These are phyloP conservation scores for Epinotia brunnichana DNA, from an alignment of 2,888 invertebrate species.

Conservation along the genomic window DNA sequence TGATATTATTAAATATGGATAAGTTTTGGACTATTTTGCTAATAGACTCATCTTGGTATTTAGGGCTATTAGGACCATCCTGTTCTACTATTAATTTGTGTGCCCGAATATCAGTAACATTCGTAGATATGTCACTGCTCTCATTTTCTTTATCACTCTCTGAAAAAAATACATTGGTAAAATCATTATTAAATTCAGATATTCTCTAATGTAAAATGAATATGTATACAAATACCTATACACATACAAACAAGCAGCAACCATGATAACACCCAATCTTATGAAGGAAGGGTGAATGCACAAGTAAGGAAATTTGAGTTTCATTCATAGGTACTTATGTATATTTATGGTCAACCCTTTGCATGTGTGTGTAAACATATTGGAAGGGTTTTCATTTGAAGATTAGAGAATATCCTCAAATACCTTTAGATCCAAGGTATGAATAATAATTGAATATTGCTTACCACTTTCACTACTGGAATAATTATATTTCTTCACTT, in stretches of 20 bases:
- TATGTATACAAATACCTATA: background rate
- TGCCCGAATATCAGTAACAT: conserved; percentile 63
- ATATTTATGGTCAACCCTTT: too few species aligned
- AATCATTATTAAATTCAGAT: too few species aligned
- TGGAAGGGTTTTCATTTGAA: background rate
- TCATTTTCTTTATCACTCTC: conserved; percentile 74
- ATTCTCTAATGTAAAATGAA: too few species aligned
- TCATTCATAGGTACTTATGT: background rate
- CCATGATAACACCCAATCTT: background rate
- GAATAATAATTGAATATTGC: conserved; percentile 16
- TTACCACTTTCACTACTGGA: conserved; percentile 63
- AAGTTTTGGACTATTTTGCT: conserved; percentile 65
- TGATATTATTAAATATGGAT: conserved; percentile 59
- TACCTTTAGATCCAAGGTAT: background rate
- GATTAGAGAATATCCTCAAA: too few species aligned
- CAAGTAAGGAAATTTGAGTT: background rate
- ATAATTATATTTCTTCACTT: conserved; percentile 58
- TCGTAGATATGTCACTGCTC: conserved; percentile 48
- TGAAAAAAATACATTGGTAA: conserved; percentile 52
- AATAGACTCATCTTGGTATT: conserved; percentile 66
- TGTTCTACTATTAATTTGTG: conserved; percentile 68
- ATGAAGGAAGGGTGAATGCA: too few species aligned
- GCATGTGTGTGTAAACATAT: background rate
- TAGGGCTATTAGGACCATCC: conserved; percentile 52
- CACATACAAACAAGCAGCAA: background rate